Percentiles rank a stretch among this genome's conserved stretches.
phyloP scores from a whole-genome alignment of 1,140 invertebrate species.

The Bradynema listronoti region DNA sequence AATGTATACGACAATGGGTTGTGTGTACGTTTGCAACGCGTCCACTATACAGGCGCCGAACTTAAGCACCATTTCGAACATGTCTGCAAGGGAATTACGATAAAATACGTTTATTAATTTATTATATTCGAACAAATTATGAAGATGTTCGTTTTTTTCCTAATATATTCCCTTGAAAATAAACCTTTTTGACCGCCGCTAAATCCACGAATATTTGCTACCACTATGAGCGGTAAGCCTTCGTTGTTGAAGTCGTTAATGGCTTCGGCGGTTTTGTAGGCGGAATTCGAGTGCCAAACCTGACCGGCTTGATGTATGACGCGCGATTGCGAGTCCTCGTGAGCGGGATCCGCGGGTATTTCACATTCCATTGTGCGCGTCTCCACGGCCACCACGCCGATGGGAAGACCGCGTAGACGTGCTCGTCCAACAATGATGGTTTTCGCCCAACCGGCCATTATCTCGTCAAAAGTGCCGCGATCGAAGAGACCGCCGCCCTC shows the following conservation, averaged over 20 bases:
- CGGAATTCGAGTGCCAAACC: conserved; percentile 98
- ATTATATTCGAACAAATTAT: background rate
- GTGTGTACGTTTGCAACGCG: conserved; percentile 75
- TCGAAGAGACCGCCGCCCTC: conserved; percentile 83
- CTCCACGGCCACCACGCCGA: conserved; percentile 92
- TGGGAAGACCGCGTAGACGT: conserved; percentile 86
- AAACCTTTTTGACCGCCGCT: conserved; percentile 96
- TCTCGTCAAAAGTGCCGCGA: conserved; percentile 79
- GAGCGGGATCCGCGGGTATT: conserved; percentile 94
- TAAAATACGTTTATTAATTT: conserved; percentile 3
- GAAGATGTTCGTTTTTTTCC: background rate
- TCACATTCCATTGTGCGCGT: conserved; percentile 88
- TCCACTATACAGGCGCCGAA: conserved; percentile 98
- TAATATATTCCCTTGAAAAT: conserved; percentile 1
- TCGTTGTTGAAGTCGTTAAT: conserved; percentile 92
- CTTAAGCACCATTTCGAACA: conserved; percentile 98
- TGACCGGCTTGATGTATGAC: conserved; percentile 78
- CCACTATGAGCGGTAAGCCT: conserved; percentile 89
- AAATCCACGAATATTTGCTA: conserved; percentile 99
- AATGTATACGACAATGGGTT: conserved; percentile 90
- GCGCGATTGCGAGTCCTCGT: conserved; percentile 92
- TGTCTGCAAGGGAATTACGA: conserved; percentile 67
- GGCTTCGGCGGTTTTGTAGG: conserved; percentile 77
- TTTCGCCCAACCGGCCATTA: conserved; percentile 92
- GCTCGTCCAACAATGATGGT: conserved; percentile 84